Evolutionary conservation across 2,888 invertebrate genomes (phyloP).

Genomic region (Megalurothrips usitatus): DNA sequence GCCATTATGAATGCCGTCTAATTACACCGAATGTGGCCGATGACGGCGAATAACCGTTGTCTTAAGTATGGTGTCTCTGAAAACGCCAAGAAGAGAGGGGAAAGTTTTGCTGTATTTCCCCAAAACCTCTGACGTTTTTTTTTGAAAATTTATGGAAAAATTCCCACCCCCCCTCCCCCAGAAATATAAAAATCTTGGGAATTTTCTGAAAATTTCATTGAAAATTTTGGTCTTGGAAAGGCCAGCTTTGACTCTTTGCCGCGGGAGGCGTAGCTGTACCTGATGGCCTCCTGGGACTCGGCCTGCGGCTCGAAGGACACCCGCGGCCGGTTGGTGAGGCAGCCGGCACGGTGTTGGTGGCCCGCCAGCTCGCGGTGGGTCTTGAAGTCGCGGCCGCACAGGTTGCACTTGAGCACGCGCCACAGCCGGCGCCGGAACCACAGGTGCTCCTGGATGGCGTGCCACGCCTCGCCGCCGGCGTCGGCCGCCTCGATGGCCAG

Average conservation of each 20-base stretch:
- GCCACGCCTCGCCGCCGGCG: background rate
- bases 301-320: conserved; percentile 9
- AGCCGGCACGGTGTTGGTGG: background rate
- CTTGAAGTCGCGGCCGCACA: background rate
- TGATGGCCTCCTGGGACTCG: background rate
- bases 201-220: no score
- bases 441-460: conserved; percentile 18
- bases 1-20: no score
- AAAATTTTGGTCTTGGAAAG: no score
- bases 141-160: no score
- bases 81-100: no score
- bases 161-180: no score
- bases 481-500: background rate
- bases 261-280: background rate
- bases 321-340: conserved; percentile 4
- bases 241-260: background rate
- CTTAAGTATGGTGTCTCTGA: no score
- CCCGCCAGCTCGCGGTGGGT: conserved; percentile 4
- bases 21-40: no score
- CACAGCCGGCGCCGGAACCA: conserved; percentile 19
- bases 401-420: conserved; percentile 14
- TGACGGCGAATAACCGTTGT: no score
- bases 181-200: no score
- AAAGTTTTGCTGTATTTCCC: no score
- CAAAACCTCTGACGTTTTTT: no score